Evolutionary conservation across 2,888 invertebrate species (phyloP), one percentile per base, ranked within the genome.

Genomic region (Athalia cordata): DNA sequence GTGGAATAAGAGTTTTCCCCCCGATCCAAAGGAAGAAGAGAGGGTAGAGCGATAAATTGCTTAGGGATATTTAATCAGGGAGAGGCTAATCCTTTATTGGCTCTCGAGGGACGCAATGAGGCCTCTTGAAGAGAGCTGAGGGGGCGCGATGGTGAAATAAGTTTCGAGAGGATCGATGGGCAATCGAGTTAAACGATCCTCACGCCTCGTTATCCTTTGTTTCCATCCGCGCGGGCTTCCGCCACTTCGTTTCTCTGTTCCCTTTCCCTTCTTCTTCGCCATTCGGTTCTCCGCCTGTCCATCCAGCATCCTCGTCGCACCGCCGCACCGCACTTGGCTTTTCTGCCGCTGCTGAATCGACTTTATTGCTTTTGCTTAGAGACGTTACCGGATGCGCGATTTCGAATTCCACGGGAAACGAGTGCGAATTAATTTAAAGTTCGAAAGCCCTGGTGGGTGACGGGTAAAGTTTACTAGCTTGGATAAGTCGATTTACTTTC

Each of bases 141-240:
- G 68, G 15, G 45, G 70, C 50, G n/a, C 45, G 49, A 70, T 61
- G 77, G 79, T 65, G 81, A 83, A 82, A 83, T 81, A 81, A 83
- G 80, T 81, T 81, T 78, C 74, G 57, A 81, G 67, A 83, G 86
- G 84, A 88, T 88, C 87, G 86, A 88, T 86, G 85, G 85, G 83
- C 85, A 87, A 87, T 87, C 86, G 85, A 84, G 86, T 87, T 87
- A 86, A 88, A 86, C 86, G 87, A 86, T 88, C 84, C 86, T 87
- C 86, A 86, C 87, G 86, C 86, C 87, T 89, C 87, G 88, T 88
- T 89, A 88, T 88, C 86, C 86, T 86, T 85, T 82, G 84, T 85
- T 84, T 83, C 80, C 78, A 81, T 79, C 80, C 78, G 65, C 66
- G 57, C 49, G 59, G 57, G 15, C 55, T 13, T 65, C 59, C 57